Base-by-base conservation (phyloP, 2,888 invertebrate species). In the Cerceris rybyensis region DNA sequence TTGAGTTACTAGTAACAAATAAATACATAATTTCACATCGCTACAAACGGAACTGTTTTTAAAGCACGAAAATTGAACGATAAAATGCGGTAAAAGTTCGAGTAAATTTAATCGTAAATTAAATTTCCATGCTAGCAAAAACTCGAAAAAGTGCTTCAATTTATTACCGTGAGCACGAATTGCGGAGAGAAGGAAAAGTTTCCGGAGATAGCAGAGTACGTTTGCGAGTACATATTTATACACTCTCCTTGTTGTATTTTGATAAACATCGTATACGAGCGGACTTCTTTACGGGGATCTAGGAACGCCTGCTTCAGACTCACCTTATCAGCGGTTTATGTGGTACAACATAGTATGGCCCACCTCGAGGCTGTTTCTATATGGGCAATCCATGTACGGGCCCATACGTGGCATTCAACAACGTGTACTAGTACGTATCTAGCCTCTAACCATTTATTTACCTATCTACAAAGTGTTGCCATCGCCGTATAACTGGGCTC, bases 321-420 rank as follows among this genome's bases (percentile, higher is more conserved):
- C 80, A 80, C 81, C 80, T 87, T 87, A 87, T 87, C 87, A 86
- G 81, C 86, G 75, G 79, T 83, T 87, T 83, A 82, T 85, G 79
- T 75, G 71, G 60, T 76, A 75, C 65, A 69, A 80, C 59, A 59
- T 66, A 68, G 66, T 70, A 55, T 61, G 61, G 75, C 68, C 72
- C 71, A 65, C 59, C 83, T 70, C 75, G 67, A 60, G 75, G 75
- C 73, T 57, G 60, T 82, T 79, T 76, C 82, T 77, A 59, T 17
- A 75, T 61, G 78, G 52, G 70, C 60, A 71, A 61, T 58, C 75
- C 65, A 57, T 60, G 57, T 70, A 73, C 59, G 60, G 63, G 54
- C 60, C 67, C 65, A 49, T 77, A 73, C 60, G 63, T 57, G 67
- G 54, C 52, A 60, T 58, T 41, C 65, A 64, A 49, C 54, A 52